These are phyloP conservation scores for Sciurus niger DNA, from an alignment of 2,113 vertebrate genomes.

Conservation along the genomic window DNA sequence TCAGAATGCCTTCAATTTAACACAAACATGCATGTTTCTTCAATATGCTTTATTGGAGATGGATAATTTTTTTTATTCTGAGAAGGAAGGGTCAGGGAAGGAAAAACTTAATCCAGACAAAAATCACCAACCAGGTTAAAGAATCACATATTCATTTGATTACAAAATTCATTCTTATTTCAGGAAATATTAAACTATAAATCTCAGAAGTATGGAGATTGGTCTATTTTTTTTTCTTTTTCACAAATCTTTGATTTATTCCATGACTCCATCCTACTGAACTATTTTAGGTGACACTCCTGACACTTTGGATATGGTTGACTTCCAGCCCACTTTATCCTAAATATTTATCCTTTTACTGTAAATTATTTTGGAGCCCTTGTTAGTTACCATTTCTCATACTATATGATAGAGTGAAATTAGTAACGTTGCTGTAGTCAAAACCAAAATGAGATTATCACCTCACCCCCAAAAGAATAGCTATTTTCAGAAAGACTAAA, in stretches of 20 bases:
- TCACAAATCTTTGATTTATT: not conserved
- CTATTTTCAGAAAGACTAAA: not conserved
- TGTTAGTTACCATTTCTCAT: not conserved
- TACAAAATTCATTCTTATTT: constrained; percentile 34
- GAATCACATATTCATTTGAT: not conserved
- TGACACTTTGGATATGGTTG: not conserved
- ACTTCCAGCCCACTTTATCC: not conserved
- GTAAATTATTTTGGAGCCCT: not conserved
- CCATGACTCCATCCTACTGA: not conserved
- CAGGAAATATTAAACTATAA: not conserved
- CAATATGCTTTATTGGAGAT: not conserved
- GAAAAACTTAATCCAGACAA: not conserved
- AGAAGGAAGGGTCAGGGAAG: not conserved
- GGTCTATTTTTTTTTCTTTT: not conserved
- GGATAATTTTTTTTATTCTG: not conserved
- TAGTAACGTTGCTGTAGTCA: not conserved
- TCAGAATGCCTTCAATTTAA: not conserved
- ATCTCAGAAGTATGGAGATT: not conserved
- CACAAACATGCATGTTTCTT: not conserved
- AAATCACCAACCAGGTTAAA: not conserved
- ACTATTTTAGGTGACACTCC: not conserved
- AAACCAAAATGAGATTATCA: not conserved
- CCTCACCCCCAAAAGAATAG: not conserved
- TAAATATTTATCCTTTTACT: not conserved
- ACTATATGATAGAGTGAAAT: not conserved